Conservation (phyloP, 2,797 vertebrate genomes). For the Chlorospingus flavigularis region DNA sequence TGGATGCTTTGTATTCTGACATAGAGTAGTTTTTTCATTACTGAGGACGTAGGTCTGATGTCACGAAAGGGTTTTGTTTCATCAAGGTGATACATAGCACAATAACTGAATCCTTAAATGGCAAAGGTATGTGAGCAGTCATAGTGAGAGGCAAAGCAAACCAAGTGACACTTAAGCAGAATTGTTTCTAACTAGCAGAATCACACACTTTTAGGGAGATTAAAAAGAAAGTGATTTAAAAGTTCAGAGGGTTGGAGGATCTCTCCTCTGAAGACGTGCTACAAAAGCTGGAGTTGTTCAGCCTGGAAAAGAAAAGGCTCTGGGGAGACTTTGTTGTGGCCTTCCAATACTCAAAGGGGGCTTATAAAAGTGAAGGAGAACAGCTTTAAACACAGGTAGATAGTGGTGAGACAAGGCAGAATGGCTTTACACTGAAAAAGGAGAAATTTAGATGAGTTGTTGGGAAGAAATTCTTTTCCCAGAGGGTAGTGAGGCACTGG, state of each 20-base stretch:
- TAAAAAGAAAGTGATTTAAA: neutral
- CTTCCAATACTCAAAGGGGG: neutral
- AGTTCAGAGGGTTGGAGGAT: neutral
- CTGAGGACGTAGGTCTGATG: neutral
- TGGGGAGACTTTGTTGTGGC: neutral
- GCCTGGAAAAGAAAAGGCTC: neutral
- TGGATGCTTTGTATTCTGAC: neutral
- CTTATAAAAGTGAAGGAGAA: neutral
- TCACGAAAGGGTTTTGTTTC: neutral
- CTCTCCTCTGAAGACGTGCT: rapidly evolving
- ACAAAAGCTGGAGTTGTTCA: neutral
- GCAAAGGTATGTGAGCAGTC: neutral
- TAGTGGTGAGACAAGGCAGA: neutral
- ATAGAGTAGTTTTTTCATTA: neutral
- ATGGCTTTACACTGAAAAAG: neutral
- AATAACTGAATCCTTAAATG: neutral
- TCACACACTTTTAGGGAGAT: neutral
- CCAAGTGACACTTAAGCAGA: neutral
- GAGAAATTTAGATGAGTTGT: neutral
- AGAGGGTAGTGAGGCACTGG: neutral
- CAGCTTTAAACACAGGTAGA: neutral
- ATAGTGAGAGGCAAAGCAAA: neutral
- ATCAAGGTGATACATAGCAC: neutral
- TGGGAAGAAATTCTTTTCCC: neutral
- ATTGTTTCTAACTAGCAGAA: neutral